These are phyloP conservation scores for Ectropis crepuscularia DNA, from an alignment of 2,888 invertebrate species.

Conservation along the genomic window DNA sequence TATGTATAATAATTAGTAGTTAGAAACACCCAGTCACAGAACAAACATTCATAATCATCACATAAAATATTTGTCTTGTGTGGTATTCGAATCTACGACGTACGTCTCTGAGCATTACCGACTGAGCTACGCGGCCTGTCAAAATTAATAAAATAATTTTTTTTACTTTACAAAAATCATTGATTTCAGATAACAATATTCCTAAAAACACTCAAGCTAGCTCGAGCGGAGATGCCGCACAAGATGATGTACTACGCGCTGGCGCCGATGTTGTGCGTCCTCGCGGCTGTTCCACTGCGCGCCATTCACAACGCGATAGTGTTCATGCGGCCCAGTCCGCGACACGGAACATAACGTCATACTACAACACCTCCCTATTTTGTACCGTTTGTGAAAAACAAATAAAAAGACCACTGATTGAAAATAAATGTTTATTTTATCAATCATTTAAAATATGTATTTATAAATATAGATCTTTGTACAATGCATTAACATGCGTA, in stretches of 20 bases:
- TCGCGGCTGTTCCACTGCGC: slow-evolving; percentile 62
- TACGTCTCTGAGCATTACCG: too few relatives aligned
- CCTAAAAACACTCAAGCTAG: slow-evolving; percentile 51
- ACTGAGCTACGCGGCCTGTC: too few relatives aligned
- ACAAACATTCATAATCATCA: too few relatives aligned
- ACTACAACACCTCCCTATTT: neutral
- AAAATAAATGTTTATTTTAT: slow-evolving; percentile 83
- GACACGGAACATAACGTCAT: slow-evolving; percentile 37
- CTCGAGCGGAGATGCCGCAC: slow-evolving; percentile 56
- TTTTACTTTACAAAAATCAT: too few relatives aligned
- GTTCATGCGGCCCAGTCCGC: slow-evolving; percentile 50
- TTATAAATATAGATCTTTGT: slow-evolving; percentile 83
- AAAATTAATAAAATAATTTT: too few relatives aligned
- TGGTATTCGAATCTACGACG: too few relatives aligned
- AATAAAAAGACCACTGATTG: slow-evolving; percentile 63
- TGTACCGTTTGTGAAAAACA: slow-evolving; percentile 14
- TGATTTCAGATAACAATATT: slow-evolving; percentile 56
- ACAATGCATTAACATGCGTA: slow-evolving; percentile 78
- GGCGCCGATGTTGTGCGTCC: slow-evolving; percentile 52
- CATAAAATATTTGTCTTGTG: too few relatives aligned
- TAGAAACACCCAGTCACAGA: too few relatives aligned
- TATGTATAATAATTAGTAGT: too few relatives aligned
- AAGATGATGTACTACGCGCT: slow-evolving; percentile 49
- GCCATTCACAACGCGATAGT: slow-evolving; percentile 56
- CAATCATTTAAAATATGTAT: slow-evolving; percentile 78